These are phyloP conservation scores for Hedya salicella DNA, from an alignment of 2,888 invertebrate genomes.

Conservation along the genomic window DNA sequence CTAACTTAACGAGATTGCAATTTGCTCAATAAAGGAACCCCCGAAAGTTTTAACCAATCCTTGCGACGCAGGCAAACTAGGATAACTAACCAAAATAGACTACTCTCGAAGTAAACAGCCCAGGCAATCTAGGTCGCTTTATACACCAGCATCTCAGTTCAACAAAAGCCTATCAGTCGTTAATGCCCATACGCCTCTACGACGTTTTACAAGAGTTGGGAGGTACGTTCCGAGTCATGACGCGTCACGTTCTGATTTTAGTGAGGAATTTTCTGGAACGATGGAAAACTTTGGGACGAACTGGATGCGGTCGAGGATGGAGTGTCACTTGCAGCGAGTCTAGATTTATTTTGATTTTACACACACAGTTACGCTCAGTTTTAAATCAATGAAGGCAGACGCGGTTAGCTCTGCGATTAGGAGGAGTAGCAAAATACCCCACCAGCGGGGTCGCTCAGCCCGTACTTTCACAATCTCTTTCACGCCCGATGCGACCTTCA, in stretches of 20 bases:
- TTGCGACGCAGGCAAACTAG: neutral
- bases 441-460: too few relatives aligned
- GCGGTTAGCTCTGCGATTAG: too few relatives aligned
- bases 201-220: neutral
- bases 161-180: neutral
- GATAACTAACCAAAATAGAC: conserved; percentile 21
- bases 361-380: too few relatives aligned
- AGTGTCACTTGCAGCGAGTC: neutral
- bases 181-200: neutral
- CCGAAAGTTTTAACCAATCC: neutral
- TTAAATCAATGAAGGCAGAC: too few relatives aligned
- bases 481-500: too few relatives aligned
- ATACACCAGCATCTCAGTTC: conserved; percentile 28
- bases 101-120: conserved; percentile 11
- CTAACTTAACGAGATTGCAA: neutral
- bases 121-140: conserved; percentile 45
- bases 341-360: neutral
- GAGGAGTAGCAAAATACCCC: too few relatives aligned
- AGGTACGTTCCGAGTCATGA: conserved; percentile 1
- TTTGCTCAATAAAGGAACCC: neutral
- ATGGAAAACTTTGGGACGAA: conserved; percentile 1
- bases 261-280: conserved; percentile 4
- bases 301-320: neutral
- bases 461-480: too few relatives aligned
- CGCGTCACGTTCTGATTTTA: conserved; percentile 28